Evolutionary conservation across 2,888 invertebrate genomes (phyloP), one percentile per base, ranked within the genome.

Genomic region (Drosophila emarginata): DNA sequence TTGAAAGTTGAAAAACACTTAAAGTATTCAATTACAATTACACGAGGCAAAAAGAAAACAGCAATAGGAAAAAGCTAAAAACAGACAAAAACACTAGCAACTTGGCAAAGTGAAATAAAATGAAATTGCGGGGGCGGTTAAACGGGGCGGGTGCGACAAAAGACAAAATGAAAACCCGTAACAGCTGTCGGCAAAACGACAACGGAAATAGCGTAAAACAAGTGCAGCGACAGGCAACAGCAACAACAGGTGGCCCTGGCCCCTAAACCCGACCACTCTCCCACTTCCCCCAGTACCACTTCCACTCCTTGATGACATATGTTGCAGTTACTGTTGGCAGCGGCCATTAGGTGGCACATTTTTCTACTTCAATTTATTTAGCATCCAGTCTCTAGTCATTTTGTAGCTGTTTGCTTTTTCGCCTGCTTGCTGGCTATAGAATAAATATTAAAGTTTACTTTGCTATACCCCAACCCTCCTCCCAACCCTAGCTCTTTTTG

Each of bases 21-120:
- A 84, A 87, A 77, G 74, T 84, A 80, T 82, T 78, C 77, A 80
- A 84, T 82, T 87, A 80, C 87, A 69, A 73, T 82, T 87, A 78
- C 87, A 69, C 68, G 77, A 69, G 62, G 80, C 78, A 78, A 72
- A 77, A 77, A 62, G 66, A 59, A 72, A 61, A 57, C 23, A 66
- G 12, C 23, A n/a, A 40, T 14, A 14, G 50, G 39, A 50, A 61
- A 58, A 74, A 45, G 53, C 15, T 50, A 51, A 64, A 40, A 64
- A 65, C 53, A 32, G 40, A 53, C 67, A 58, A 58, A 67, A 77
- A 73, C 73, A 75, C 65, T 57, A 45, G 45, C 45, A 45, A 52
- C 66, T 64, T 56, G 58, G 67, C 58, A 72, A 63, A 75, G 63
- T 65, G 70, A 76, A 76, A 78, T 70, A 58, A 75, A 80, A 80